These are phyloP conservation scores for Pectinophora gossypiella DNA, from an alignment of 1,140 invertebrate species.

Conservation along the genomic window DNA sequence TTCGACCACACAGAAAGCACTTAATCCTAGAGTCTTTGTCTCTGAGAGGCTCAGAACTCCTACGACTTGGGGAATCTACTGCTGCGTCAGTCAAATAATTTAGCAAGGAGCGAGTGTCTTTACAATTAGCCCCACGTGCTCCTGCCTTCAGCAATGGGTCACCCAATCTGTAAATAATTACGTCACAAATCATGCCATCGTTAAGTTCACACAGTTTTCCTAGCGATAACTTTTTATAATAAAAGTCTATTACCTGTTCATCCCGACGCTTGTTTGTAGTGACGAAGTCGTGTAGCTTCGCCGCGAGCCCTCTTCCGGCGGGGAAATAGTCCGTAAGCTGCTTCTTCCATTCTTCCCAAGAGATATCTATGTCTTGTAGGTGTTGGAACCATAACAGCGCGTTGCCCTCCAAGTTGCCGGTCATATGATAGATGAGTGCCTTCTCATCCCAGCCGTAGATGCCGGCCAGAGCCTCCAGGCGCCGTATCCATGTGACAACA, in stretches of 20 bases:
- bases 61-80: too few species aligned
- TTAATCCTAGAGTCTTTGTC: background rate
- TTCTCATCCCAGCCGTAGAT: background rate
- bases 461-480: background rate
- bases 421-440: background rate
- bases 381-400: background rate
- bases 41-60: too few species aligned
- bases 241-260: constrained; percentile 5
- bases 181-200: background rate
- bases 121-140: background rate
- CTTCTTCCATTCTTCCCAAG: constrained; percentile 4
- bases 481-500: background rate
- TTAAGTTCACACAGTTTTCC: background rate
- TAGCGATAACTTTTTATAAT: constrained; percentile 3
- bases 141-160: background rate
- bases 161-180: background rate
- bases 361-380: background rate
- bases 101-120: background rate
- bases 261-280: background rate
- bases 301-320: background rate
- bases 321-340: background rate
- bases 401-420: background rate
- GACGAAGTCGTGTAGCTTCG: background rate
- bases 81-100: constrained; percentile 2
- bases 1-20: background rate